Conservation (phyloP, 2,888 invertebrate genomes). For the Chymomyza amoena region DNA sequence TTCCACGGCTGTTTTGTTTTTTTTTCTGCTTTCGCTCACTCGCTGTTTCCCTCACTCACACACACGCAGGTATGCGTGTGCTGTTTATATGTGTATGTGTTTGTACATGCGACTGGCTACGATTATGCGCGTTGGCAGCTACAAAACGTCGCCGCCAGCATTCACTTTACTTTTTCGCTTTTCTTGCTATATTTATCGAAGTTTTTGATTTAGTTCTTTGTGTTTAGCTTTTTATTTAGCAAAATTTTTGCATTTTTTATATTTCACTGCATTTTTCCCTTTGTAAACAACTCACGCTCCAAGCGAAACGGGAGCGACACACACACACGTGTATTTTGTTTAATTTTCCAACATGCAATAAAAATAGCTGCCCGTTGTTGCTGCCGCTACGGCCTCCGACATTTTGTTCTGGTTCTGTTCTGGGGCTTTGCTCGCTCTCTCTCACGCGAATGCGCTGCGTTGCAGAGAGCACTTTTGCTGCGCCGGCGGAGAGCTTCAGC, state of each 20-base stretch:
- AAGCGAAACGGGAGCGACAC: conserved; percentile 3
- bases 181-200: conserved; percentile 4
- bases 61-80: conserved; percentile 4
- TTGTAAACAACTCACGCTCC: conserved; percentile 1
- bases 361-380: conserved; percentile 61
- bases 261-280: conserved; percentile 20
- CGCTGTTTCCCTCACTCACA: conserved; percentile 20
- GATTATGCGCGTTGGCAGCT: conserved; percentile 64
- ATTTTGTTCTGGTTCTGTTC: conserved; percentile 33
- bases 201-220: conserved; percentile 9
- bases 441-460: conserved; percentile 56
- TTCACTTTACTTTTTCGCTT: background rate
- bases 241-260: background rate
- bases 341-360: conserved; percentile 39
- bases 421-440: conserved; percentile 30
- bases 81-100: conserved; percentile 36
- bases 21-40: conserved; percentile 27
- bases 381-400: conserved; percentile 40
- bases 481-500: conserved; percentile 49
- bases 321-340: conserved; percentile 34
- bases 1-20: conserved; percentile 27
- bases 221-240: conserved; percentile 9
- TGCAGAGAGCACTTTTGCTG: conserved; percentile 48
- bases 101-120: conserved; percentile 55
- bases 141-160: conserved; percentile 24